Evolutionary conservation across 2,797 vertebrate genomes (phyloP).

Genomic region (Galagoides demidoff): DNA sequence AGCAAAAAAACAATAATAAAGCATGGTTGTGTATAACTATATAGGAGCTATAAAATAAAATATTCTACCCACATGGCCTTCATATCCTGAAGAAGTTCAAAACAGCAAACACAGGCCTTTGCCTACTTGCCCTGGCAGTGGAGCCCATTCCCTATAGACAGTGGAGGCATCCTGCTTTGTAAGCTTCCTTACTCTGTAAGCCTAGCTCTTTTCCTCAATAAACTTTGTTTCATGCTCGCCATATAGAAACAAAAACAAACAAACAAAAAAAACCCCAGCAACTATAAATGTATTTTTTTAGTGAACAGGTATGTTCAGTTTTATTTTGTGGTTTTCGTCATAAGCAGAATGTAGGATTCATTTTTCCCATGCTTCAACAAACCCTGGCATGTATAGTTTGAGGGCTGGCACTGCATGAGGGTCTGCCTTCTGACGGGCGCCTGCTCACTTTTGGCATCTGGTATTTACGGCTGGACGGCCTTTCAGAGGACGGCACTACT

Average conservation of each 20-base stretch:
- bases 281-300: constrained; percentile 9
- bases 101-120: constrained; percentile 10
- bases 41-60: constrained; percentile 44
- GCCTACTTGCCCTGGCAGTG: no score
- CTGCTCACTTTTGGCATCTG: not conserved
- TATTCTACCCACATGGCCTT: not conserved
- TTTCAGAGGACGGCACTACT: constrained; percentile 64
- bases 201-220: no score
- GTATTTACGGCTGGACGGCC: not conserved
- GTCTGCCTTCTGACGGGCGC: not conserved
- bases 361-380: constrained; percentile 3
- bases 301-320: not conserved
- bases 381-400: not conserved
- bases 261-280: not conserved
- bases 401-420: not conserved
- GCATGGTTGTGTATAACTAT: not conserved
- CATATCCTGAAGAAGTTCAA: constrained; percentile 26
- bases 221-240: no score
- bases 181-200: no score
- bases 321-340: constrained; percentile 44
- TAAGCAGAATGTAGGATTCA: constrained; percentile 39
- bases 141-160: no score
- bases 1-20: not conserved
- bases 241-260: no score
- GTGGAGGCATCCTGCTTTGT: no score